phyloP scores from a whole-genome alignment of 1,140 invertebrate species.

The Drosophila persimilis region DNA sequence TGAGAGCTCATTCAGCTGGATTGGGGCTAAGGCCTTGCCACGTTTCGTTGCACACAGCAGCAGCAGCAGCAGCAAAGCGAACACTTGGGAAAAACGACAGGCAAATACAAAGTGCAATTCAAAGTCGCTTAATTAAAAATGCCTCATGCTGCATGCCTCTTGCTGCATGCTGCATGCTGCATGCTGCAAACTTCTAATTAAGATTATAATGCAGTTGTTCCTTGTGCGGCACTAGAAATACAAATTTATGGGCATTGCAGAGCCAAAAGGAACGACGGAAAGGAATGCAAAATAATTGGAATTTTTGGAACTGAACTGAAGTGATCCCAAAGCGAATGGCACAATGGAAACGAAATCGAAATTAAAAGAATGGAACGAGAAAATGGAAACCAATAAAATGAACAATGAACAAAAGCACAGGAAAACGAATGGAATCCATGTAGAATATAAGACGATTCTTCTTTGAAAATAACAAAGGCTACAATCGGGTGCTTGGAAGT shows the following conservation, averaged over 20 bases:
- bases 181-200: constrained; percentile 36
- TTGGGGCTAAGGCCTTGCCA: constrained; percentile 46
- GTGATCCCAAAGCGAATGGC: no score
- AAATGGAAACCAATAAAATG: no score
- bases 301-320: no score
- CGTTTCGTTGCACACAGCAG: constrained; percentile 32
- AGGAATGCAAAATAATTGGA: no score
- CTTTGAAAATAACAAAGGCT: no score
- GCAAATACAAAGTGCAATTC: constrained; percentile 29
- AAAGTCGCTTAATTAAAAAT: constrained; percentile 43
- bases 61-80: not conserved
- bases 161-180: constrained; percentile 20
- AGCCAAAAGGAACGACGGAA: not conserved
- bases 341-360: no score
- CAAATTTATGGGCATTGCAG: constrained; percentile 6
- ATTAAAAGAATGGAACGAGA: no score
- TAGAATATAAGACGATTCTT: no score
- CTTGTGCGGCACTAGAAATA: no score
- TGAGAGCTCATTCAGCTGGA: constrained; percentile 43
- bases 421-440: no score
- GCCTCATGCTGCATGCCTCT: constrained; percentile 4
- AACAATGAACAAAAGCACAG: no score
- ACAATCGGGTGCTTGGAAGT: no score
- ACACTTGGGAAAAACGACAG: constrained; percentile 1
- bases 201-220: constrained; percentile 25